These are phyloP conservation scores for Spheniscus humboldti DNA, from an alignment of 2,797 vertebrate species.

Conservation along the genomic window DNA sequence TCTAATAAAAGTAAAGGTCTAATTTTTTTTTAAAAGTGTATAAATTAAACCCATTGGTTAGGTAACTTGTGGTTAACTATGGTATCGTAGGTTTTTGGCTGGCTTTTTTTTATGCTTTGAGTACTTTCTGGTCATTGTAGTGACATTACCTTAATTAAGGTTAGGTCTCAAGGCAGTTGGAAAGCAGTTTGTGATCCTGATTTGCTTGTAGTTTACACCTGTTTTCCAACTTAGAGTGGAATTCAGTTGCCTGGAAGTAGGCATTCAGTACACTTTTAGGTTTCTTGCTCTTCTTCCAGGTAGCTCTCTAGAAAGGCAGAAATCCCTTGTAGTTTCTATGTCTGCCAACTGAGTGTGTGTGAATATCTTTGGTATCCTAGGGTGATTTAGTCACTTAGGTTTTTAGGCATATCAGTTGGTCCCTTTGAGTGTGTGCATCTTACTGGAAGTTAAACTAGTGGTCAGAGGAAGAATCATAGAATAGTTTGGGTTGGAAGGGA, in stretches of 20 bases:
- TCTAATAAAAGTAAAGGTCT: background rate
- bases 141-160: background rate
- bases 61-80: background rate
- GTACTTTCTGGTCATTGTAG: background rate
- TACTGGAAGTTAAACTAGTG: background rate
- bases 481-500: background rate
- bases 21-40: background rate
- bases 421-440: background rate
- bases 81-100: background rate
- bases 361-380: background rate
- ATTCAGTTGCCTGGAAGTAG: background rate
- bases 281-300: background rate
- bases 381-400: background rate
- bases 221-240: background rate
- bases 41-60: background rate
- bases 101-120: background rate
- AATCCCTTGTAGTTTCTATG: background rate
- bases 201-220: background rate
- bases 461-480: background rate
- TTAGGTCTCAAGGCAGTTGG: background rate
- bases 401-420: background rate
- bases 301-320: background rate
- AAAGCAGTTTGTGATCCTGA: background rate
- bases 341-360: background rate
- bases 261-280: background rate